Conservation (phyloP, 2,888 invertebrate species). For the Andrena haemorrhoa region DNA sequence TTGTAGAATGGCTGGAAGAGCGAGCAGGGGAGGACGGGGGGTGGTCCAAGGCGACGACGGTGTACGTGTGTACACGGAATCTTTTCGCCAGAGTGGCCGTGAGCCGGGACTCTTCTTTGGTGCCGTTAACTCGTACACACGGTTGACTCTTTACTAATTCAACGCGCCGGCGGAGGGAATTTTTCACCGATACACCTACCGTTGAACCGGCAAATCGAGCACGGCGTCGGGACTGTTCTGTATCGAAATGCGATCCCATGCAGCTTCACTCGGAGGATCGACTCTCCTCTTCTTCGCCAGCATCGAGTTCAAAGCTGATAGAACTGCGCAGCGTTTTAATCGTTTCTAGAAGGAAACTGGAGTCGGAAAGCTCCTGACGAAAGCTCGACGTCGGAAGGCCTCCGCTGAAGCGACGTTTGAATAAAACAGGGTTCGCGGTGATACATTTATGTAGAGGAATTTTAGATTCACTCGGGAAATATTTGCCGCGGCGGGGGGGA, state of each 20-base stretch:
- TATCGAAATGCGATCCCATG: background rate
- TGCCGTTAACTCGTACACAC: conserved; percentile 39
- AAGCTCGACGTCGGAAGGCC: too few species aligned
- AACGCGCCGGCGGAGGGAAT: conserved; percentile 74
- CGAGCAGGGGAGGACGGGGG: background rate
- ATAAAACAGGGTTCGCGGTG: too few species aligned
- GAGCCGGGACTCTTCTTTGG: conserved; percentile 32
- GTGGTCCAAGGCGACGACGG: background rate
- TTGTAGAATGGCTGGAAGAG: conserved; percentile 41
- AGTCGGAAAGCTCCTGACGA: too few species aligned
- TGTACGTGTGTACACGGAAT: conserved; percentile 16
- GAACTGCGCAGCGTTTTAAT: too few species aligned
- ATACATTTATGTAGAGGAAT: too few species aligned
- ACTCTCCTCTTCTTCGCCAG: background rate
- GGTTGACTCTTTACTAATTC: conserved; percentile 78
- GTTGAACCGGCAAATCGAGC: conserved; percentile 8
- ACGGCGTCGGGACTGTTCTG: background rate
- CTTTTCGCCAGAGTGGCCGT: conserved; percentile 33
- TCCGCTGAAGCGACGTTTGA: too few species aligned
- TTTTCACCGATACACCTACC: conserved; percentile 65
- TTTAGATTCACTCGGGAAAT: too few species aligned
- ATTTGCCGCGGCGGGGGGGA: too few species aligned
- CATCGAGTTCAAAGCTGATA: too few species aligned
- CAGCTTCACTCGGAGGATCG: background rate
- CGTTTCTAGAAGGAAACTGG: too few species aligned